phyloP scores from a whole-genome alignment of 2,113 vertebrate species.

The Ariopsis seemanni region DNA sequence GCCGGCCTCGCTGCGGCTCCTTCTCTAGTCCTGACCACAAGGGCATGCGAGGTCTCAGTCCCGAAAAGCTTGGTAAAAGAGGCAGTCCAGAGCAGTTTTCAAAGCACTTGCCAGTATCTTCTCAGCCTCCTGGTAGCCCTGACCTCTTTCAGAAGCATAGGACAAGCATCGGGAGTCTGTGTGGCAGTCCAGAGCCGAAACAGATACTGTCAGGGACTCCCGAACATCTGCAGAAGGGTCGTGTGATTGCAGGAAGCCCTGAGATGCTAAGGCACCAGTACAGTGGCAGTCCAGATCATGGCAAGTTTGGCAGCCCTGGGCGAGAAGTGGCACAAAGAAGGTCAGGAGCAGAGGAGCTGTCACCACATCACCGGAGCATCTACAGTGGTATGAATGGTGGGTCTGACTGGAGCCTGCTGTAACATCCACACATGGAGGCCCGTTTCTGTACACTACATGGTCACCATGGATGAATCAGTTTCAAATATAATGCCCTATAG shows the following conservation, averaged over 20 bases:
- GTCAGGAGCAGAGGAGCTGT: conserved; percentile 77
- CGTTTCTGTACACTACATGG: conserved; percentile 43
- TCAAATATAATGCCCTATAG: conserved; percentile 41
- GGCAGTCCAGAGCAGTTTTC: conserved; percentile 61
- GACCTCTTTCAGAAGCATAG: conserved; percentile 86
- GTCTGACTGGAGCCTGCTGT: conserved; percentile 66
- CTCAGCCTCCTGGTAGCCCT: conserved; percentile 79
- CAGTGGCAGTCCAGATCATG: conserved; percentile 76
- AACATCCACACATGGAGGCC: conserved; percentile 45
- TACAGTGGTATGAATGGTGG: conserved; percentile 89
- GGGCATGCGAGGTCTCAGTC: conserved; percentile 78
- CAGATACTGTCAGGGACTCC: conserved; percentile 76
- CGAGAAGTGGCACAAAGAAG: conserved; percentile 83
- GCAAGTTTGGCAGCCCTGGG: conserved; percentile 78
- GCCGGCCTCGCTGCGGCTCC: conserved; percentile 68
- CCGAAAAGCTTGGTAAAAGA: conserved; percentile 81
- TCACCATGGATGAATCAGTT: conserved; percentile 42
- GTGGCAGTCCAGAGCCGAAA: conserved; percentile 81
- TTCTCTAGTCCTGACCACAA: conserved; percentile 77
- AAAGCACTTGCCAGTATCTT: conserved; percentile 69
- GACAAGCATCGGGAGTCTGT: conserved; percentile 56
- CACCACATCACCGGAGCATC: conserved; percentile 81
- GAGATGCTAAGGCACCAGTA: conserved; percentile 85
- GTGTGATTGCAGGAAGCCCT: conserved; percentile 78
- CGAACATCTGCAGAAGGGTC: conserved; percentile 83